These are phyloP conservation scores for Heliconius nattereri DNA, from an alignment of 1,140 invertebrate species.

Conservation along the genomic window DNA sequence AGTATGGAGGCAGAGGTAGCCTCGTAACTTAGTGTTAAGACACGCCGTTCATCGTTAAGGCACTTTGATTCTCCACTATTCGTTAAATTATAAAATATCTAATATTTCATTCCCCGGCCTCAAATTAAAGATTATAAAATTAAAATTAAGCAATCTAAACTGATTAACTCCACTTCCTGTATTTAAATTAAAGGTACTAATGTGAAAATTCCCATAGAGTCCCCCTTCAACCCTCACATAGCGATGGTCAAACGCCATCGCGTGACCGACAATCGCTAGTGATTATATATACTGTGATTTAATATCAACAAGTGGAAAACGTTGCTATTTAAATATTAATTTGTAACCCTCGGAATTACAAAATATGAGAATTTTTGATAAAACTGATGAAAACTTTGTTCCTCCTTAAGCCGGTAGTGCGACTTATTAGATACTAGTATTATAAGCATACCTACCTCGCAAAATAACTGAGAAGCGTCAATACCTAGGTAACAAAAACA, in stretches of 20 bases:
- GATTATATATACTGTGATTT: not conserved
- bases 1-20: too few species aligned
- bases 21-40: too few species aligned
- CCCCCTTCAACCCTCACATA: slow-evolving; percentile 48
- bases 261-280: slow-evolving; percentile 47
- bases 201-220: slow-evolving; percentile 35
- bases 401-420: too few species aligned
- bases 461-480: too few species aligned
- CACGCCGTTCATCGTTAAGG: too few species aligned
- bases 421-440: too few species aligned
- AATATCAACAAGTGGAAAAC: slow-evolving; percentile 43
- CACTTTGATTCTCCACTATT: too few species aligned
- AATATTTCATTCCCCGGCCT: too few species aligned
- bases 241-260: slow-evolving; percentile 47
- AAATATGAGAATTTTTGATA: not conserved
- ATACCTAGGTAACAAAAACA: too few species aligned
- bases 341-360: not conserved
- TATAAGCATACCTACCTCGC: too few species aligned
- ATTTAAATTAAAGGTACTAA: slow-evolving; percentile 5
- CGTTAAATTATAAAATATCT: too few species aligned
- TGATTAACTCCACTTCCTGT: not conserved
- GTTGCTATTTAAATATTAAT: slow-evolving; percentile 13
- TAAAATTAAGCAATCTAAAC: not conserved
- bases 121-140: not conserved
- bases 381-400: not conserved